These are phyloP conservation scores for Gymnorhina tibicen DNA, from an alignment of 2,113 vertebrate genomes.

Conservation along the genomic window DNA sequence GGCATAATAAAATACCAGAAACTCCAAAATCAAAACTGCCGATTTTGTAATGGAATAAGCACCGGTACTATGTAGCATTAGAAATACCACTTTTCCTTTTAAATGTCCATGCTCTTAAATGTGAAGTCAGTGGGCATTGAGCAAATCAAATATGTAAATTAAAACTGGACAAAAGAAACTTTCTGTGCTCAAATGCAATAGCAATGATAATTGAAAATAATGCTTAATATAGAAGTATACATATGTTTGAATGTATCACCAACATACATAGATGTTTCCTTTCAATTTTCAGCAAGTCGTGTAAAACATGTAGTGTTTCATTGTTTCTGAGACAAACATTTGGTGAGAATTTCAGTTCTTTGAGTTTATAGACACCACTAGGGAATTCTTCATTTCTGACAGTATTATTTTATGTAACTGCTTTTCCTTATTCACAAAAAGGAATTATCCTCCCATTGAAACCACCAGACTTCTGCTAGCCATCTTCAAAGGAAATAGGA, in stretches of 20 bases:
- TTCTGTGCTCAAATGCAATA: not conserved
- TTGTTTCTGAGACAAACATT: not conserved
- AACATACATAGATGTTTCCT: not conserved
- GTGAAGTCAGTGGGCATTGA: not conserved
- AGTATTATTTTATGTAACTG: constrained; percentile 16
- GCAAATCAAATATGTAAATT: not conserved
- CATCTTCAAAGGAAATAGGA: constrained; percentile 7
- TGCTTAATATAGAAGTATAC: not conserved
- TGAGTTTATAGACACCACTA: not conserved
- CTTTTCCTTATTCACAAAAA: constrained; percentile 13
- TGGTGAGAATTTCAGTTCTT: not conserved
- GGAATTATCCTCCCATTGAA: constrained; percentile 2
- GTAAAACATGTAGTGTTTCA: not conserved
- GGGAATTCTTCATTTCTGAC: constrained; percentile 23
- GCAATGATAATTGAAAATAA: not conserved
- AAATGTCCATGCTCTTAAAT: not conserved
- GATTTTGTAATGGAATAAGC: not conserved
- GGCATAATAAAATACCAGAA: not conserved
- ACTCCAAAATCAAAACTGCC: not conserved
- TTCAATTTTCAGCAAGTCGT: not conserved
- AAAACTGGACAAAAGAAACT: not conserved
- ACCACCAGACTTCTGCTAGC: not conserved
- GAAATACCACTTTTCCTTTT: not conserved
- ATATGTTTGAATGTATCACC: not conserved
- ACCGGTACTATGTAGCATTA: not conserved